Evolutionary conservation across 2,888 invertebrate species (phyloP).

Genomic region (Keiferia lycopersicella): DNA sequence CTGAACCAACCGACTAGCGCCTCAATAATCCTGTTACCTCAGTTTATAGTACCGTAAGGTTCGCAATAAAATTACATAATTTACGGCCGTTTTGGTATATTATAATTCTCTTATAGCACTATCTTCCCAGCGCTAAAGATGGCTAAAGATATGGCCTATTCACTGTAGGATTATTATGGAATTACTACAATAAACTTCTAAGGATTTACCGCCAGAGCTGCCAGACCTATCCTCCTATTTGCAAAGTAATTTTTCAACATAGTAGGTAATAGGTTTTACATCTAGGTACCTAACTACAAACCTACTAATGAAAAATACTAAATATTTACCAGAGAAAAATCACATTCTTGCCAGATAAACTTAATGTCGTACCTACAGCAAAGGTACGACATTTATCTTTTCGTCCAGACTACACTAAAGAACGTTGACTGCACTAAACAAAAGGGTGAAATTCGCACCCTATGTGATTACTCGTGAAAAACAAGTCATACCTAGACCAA

Average conservation of each 20-base stretch:
- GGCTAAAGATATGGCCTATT: slow-evolving; percentile 16
- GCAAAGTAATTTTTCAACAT: background rate
- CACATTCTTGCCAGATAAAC: too few species aligned
- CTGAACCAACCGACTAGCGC: background rate
- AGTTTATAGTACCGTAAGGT: slow-evolving; percentile 4
- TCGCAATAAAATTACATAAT: slow-evolving; percentile 6
- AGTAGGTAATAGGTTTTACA: too few species aligned
- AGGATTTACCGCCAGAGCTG: slow-evolving; percentile 37
- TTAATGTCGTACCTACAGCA: too few species aligned
- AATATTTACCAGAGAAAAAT: too few species aligned
- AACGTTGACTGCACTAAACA: too few species aligned
- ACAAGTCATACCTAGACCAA: too few species aligned
- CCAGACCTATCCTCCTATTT: background rate
- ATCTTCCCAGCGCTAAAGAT: slow-evolving; percentile 16
- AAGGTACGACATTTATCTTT: too few species aligned
- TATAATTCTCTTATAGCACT: slow-evolving; percentile 14
- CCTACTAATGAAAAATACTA: too few species aligned
- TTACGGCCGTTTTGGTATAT: slow-evolving; percentile 1
- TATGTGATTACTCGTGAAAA: too few species aligned
- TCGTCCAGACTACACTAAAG: too few species aligned
- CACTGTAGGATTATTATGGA: slow-evolving; percentile 37
- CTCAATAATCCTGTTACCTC: background rate
- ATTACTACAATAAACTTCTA: slow-evolving; percentile 55
- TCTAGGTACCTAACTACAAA: too few species aligned
- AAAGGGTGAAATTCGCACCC: too few species aligned